Conservation (phyloP, 2,797 vertebrate genomes). For the Schizothorax lantsangensis region DNA sequence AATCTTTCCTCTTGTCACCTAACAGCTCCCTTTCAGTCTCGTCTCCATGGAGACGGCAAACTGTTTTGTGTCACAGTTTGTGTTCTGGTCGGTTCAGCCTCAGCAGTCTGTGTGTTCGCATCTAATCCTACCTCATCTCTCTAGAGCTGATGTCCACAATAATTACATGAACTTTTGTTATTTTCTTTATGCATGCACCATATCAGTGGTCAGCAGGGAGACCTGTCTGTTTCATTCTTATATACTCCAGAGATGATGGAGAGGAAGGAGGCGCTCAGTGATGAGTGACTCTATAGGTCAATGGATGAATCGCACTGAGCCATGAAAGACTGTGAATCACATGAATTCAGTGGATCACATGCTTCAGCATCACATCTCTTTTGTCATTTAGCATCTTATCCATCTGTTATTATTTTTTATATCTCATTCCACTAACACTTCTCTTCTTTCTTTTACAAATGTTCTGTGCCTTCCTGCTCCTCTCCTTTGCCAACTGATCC, state of each 20-base stretch:
- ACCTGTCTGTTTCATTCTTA: not conserved
- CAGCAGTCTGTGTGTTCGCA: not conserved
- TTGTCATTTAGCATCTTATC: not conserved
- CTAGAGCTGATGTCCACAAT: not conserved
- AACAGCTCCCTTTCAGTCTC: slow-evolving; percentile 35
- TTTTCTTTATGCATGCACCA: not conserved
- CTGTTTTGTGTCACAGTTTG: slow-evolving; percentile 35
- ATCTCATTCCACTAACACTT: not conserved
- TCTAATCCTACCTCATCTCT: slow-evolving; percentile 29
- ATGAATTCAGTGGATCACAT: no score
- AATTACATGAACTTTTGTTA: slow-evolving; percentile 6
- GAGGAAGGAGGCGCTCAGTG: not conserved
- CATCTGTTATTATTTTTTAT: not conserved
- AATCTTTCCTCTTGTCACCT: slow-evolving; percentile 50
- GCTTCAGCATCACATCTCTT: not conserved
- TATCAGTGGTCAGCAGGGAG: not conserved
- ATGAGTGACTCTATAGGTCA: slow-evolving; percentile 7
- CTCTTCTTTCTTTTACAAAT: not conserved
- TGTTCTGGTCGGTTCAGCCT: slow-evolving; percentile 31
- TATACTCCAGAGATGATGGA: not conserved
- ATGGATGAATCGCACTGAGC: not conserved
- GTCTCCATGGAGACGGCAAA: slow-evolving; percentile 43
- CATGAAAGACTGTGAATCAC: not conserved
- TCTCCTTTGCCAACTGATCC: not conserved
- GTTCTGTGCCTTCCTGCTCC: not conserved